Evolutionary conservation across 2,888 invertebrate genomes (phyloP).

Genomic region (Lacanobia wlatinum): DNA sequence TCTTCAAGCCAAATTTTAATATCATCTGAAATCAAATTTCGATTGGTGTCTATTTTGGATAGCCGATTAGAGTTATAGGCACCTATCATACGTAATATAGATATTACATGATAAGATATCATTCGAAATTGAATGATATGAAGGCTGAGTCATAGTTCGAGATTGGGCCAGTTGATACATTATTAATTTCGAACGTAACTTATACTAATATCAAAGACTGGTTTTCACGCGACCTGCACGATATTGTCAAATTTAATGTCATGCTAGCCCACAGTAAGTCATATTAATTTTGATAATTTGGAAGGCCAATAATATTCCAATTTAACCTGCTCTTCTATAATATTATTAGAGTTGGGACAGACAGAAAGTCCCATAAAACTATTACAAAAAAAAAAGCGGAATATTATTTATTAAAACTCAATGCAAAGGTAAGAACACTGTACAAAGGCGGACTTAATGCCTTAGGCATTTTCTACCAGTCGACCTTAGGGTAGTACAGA

Average conservation of each 20-base stretch:
- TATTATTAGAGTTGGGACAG: background rate
- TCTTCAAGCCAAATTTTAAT: too few species aligned
- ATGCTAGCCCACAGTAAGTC: background rate
- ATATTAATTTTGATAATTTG: too few species aligned
- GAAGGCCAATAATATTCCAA: too few species aligned
- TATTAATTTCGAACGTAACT: background rate
- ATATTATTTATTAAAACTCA: too few species aligned
- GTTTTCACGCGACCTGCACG: background rate
- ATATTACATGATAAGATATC: background rate
- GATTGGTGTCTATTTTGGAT: background rate
- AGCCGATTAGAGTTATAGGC: background rate
- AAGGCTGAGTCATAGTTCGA: background rate
- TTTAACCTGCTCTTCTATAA: too few species aligned
- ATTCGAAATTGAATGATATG: background rate
- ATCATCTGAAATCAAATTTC: background rate
- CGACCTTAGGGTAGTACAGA: too few species aligned
- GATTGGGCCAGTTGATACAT: background rate
- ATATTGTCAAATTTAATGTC: background rate
- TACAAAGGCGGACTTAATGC: too few species aligned
- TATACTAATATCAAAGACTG: background rate
- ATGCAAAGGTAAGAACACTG: too few species aligned
- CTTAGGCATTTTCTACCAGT: too few species aligned
- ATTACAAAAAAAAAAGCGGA: too few species aligned
- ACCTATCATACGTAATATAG: background rate
- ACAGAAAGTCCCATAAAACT: background rate